These are phyloP conservation scores for Campylomormyrus tamandua DNA, from an alignment of 2,113 vertebrate genomes.

Conservation along the genomic window DNA sequence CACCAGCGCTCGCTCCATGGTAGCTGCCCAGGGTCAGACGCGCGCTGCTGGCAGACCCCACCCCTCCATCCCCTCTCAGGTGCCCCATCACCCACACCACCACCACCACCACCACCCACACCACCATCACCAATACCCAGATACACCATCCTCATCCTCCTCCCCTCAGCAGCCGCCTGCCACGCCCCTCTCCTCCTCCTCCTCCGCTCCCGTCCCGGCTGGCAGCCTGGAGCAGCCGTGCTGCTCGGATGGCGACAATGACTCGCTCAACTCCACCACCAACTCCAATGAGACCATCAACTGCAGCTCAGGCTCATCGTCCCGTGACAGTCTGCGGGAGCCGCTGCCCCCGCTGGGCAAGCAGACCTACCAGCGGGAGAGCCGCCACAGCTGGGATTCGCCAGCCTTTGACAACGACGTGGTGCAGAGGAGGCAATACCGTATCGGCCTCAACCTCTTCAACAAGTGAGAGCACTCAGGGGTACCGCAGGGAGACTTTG, in stretches of 20 bases:
- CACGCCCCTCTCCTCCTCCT: slow-evolving; percentile 58
- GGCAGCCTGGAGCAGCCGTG: slow-evolving; percentile 52
- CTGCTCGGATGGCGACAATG: slow-evolving; percentile 81
- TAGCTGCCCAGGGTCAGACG: slow-evolving; percentile 55
- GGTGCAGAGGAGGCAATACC: slow-evolving; percentile 79
- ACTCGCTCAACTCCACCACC: slow-evolving; percentile 82
- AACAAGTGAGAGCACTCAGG: slow-evolving; percentile 68
- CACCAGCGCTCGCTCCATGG: slow-evolving; percentile 45
- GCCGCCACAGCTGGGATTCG: slow-evolving; percentile 82
- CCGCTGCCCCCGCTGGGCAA: slow-evolving; percentile 64
- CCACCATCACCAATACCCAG: slow-evolving; percentile 55
- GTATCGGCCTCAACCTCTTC: slow-evolving; percentile 86
- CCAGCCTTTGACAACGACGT: slow-evolving; percentile 86
- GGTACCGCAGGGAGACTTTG: not conserved
- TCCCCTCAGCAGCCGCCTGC: slow-evolving; percentile 55
- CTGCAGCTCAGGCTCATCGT: slow-evolving; percentile 86
- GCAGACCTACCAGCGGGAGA: slow-evolving; percentile 83
- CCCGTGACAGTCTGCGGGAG: slow-evolving; percentile 77
- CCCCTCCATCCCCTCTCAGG: slow-evolving; percentile 48
- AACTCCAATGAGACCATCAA: slow-evolving; percentile 91
- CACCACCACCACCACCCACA: slow-evolving; percentile 59
- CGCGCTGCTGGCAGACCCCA: slow-evolving; percentile 52
- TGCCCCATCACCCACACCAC: slow-evolving; percentile 50
- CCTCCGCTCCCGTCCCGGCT: slow-evolving; percentile 50
- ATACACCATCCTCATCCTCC: slow-evolving; percentile 59